Evolutionary conservation across 2,113 vertebrate species (phyloP).

Genomic region (Ceyx margarethae): DNA sequence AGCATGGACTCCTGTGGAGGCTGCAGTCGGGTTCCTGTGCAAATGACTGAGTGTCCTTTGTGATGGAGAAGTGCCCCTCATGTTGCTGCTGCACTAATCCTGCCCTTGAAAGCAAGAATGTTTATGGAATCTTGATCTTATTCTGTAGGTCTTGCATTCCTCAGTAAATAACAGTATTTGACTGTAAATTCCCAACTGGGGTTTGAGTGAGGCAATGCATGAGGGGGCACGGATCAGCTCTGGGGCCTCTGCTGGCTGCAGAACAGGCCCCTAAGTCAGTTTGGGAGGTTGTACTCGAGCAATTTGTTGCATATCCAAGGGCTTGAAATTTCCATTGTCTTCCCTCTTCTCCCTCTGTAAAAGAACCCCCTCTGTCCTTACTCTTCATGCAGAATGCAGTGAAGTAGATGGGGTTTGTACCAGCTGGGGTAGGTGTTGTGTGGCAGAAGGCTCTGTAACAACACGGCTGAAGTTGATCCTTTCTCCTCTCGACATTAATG

Average conservation of each 20-base stretch:
- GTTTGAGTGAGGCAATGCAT: neutral
- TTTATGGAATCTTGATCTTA: slow-evolving; percentile 9
- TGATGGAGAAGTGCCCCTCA: neutral
- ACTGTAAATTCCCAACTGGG: slow-evolving; percentile 30
- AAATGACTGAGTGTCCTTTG: fast-evolving
- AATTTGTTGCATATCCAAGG: neutral
- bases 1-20: neutral
- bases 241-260: neutral
- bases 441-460: neutral
- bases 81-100: neutral
- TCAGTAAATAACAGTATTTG: slow-evolving; percentile 55
- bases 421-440: neutral
- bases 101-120: slow-evolving; percentile 41
- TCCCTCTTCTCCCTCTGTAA: neutral
- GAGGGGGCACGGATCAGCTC: neutral
- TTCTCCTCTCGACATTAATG: neutral
- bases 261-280: neutral
- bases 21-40: neutral
- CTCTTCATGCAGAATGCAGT: neutral
- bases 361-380: neutral
- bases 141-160: slow-evolving; percentile 55
- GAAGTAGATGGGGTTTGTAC: neutral
- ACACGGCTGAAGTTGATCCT: neutral
- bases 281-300: neutral
- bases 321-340: neutral